Base-by-base conservation (phyloP, 1,140 invertebrate genomes). In the Linepithema humile region DNA sequence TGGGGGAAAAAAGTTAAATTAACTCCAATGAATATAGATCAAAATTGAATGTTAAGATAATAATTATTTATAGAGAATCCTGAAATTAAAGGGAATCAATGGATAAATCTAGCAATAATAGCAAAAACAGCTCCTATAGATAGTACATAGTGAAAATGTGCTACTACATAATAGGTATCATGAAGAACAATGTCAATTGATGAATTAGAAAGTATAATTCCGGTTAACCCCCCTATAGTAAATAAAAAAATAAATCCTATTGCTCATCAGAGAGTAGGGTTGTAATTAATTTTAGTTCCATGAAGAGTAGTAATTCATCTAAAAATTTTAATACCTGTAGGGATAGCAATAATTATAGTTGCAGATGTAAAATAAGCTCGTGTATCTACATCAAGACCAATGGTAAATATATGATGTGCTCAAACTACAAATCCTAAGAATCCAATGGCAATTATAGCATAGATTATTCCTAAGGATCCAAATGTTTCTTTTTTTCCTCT, bases 401-500 rank as follows among this genome's bases (percentile, higher is more conserved):
- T 12, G 7, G 15, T 60, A n/a, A 32, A 96, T 95, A 97, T 97
- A 94, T 96, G 95, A 90, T 97, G 96, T 50, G 95, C 96, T 95
- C 96, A 96, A 1, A 97, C 96, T 93, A 97, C 95, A 95, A 96
- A 96, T 69, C 95, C 95, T 93, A 96, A 91, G 90, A 96, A 89
- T 65, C 96, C 96, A 95, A 97, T 96, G 86, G 95, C 93, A 89
- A 96, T 55, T 95, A 96, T 96, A 65, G 95, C 95, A 94, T 96
- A 96, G 94, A 96, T 95, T 95, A 96, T 96, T 7, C 62, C 10
- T 7, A 65, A 15, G 1, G 53, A 9, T 3, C 53, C 53, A 4
- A 57, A 96, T 26, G 94, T 94, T 95, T 95, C 94, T 88, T 95
- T 95, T 95, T 96, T 96, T 15, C 94, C 93, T 89, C 93, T 94